A percentile compares a stretch with the other conserved stretches of the same genome.
Conservation (phyloP, 2,888 invertebrate species). For the Phasia obesa region DNA sequence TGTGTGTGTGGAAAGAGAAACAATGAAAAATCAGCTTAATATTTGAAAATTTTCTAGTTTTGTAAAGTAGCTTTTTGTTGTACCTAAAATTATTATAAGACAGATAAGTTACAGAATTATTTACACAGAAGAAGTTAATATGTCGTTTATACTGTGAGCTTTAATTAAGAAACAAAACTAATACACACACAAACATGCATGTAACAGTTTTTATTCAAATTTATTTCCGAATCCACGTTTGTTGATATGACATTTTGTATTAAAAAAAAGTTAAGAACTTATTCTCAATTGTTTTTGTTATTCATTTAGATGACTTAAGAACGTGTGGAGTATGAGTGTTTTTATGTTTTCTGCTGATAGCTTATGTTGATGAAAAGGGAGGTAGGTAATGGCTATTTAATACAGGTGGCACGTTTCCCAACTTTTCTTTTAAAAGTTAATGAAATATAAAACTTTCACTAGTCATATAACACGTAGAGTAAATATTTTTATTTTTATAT, state of each 20-base stretch:
- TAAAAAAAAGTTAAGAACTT: not conserved
- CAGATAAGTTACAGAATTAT: conserved; percentile 55
- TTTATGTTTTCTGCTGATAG: not conserved
- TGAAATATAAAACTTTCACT: conserved; percentile 59
- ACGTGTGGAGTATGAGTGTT: not conserved
- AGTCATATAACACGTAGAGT: not conserved
- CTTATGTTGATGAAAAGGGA: not conserved
- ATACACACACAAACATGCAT: too few relatives aligned
- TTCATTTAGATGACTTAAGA: not conserved
- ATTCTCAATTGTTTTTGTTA: not conserved
- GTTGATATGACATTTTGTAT: not conserved
- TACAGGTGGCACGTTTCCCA: not conserved
- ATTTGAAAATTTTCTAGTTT: conserved; percentile 43
- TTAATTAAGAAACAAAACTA: not conserved
- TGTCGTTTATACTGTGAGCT: not conserved
- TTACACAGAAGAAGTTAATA: conserved; percentile 32
- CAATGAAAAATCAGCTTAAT: not conserved
- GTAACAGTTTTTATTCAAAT: not conserved
- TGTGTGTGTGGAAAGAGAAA: not conserved
- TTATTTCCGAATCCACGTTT: too few relatives aligned
- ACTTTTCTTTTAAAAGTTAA: conserved; percentile 4
- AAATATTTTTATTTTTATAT: not conserved
- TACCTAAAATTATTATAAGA: conserved; percentile 45
- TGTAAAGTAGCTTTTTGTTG: conserved; percentile 4
- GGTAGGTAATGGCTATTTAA: not conserved